A percentile compares a stretch with the other conserved stretches of the same genome.
These are phyloP conservation scores for Gopherus evgoodei DNA, from an alignment of 2,113 vertebrate genomes.

Conservation along the genomic window DNA sequence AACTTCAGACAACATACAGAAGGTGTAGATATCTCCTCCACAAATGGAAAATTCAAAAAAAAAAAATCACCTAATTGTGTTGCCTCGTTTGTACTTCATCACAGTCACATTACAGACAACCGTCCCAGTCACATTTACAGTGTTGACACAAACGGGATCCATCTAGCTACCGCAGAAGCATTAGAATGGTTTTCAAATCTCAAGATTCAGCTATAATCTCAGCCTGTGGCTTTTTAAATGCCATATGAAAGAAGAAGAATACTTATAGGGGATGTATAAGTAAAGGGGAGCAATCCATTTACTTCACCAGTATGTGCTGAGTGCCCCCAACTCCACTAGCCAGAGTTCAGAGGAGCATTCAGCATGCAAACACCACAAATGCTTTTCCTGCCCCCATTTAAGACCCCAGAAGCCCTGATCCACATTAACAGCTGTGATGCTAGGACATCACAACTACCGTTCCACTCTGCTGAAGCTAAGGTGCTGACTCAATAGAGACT, in stretches of 20 bases:
- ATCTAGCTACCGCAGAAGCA: neutral
- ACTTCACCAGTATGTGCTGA: neutral
- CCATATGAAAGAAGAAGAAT: neutral
- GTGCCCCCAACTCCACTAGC: neutral
- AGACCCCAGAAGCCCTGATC: neutral
- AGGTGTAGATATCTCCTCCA: too few relatives aligned
- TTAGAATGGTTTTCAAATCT: too few relatives aligned
- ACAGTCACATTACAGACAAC: neutral
- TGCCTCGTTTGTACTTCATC: too few relatives aligned
- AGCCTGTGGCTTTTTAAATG: neutral
- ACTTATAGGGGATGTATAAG: too few relatives aligned
- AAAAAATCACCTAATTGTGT: neutral
- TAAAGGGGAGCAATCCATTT: neutral
- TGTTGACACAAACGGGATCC: neutral
- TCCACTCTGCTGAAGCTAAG: neutral
- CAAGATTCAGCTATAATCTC: too few relatives aligned
- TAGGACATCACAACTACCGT: neutral
- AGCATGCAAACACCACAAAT: neutral
- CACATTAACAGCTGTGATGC: neutral
- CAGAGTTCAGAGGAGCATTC: neutral
- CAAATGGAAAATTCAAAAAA: too few relatives aligned
- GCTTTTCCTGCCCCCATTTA: neutral
- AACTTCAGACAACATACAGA: too few relatives aligned
- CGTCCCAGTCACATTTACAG: neutral
- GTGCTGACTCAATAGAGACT: neutral